A percentile compares a stretch with the other conserved stretches of the same genome.
Evolutionary conservation across 2,888 invertebrate genomes (phyloP).

Genomic region (Metellina segmentata): DNA sequence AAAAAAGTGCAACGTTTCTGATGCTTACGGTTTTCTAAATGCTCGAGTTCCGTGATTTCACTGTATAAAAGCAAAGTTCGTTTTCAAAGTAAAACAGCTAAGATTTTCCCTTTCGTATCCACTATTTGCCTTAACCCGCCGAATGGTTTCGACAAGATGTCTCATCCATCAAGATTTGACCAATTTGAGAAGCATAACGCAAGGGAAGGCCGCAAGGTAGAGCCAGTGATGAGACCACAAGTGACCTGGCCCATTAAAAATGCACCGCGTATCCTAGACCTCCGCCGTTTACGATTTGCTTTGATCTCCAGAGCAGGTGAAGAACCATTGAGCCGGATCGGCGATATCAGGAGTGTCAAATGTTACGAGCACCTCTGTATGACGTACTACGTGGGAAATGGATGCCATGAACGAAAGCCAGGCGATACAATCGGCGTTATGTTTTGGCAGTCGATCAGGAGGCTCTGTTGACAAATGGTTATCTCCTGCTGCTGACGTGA

Average conservation of each 20-base stretch:
- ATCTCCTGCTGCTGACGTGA: constrained; percentile 67
- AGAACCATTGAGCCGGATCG: constrained; percentile 3
- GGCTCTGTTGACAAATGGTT: constrained; percentile 72
- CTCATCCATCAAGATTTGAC: no score
- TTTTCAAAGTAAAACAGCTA: no score
- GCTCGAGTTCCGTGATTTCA: no score
- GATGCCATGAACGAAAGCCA: constrained; percentile 45
- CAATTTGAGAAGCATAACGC: no score
- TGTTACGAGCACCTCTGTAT: constrained; percentile 35
- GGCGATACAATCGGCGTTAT: constrained; percentile 55
- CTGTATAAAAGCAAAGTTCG: no score
- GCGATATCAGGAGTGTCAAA: constrained; percentile 47
- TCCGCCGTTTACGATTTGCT: constrained; percentile 18
- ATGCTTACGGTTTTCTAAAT: no score
- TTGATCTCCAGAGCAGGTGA: constrained; percentile 38
- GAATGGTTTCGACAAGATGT: no score
- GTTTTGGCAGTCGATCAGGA: constrained; percentile 74
- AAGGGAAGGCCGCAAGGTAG: no score
- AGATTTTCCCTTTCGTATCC: no score
- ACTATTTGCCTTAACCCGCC: no score
- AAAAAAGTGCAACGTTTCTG: no score
- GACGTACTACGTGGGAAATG: constrained; percentile 48
- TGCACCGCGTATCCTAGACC: constrained; percentile 29
- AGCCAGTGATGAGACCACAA: background rate
- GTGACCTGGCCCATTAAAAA: constrained; percentile 29